A percentile compares a stretch with the other conserved stretches of the same genome.
Conservation (phyloP, 2,888 invertebrate genomes). For the Saturnia pavonia region DNA sequence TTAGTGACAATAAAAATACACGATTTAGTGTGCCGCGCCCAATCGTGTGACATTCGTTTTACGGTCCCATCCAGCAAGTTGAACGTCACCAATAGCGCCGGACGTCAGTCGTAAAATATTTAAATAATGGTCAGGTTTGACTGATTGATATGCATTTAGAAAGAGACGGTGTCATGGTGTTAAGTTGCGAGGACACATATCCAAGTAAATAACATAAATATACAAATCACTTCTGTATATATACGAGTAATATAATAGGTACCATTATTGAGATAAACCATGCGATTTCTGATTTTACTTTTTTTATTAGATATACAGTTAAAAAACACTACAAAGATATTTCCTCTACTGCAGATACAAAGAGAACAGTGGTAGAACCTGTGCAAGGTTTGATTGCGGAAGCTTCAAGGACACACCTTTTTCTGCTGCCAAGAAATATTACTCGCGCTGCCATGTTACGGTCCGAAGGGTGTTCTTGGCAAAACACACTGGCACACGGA, state of each 20-base stretch:
- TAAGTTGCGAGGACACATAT: neutral
- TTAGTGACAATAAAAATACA: constrained; percentile 57
- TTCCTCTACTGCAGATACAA: too few species aligned
- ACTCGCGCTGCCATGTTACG: too few species aligned
- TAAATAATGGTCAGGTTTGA: constrained; percentile 55
- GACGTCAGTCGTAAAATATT: constrained; percentile 66
- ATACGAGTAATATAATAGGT: neutral
- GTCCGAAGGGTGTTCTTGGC: too few species aligned
- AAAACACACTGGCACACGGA: too few species aligned
- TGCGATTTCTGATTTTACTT: neutral
- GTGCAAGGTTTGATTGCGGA: too few species aligned
- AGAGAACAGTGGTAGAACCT: too few species aligned
- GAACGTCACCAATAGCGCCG: constrained; percentile 66
- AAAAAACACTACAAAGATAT: too few species aligned
- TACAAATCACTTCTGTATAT: neutral
- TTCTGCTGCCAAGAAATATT: too few species aligned
- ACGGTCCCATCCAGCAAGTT: constrained; percentile 51
- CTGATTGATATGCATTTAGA: constrained; percentile 35
- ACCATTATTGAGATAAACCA: neutral
- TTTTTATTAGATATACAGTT: neutral
- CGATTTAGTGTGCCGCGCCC: constrained; percentile 64
- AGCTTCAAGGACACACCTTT: too few species aligned
- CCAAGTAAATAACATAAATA: neutral
- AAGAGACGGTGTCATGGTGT: neutral
- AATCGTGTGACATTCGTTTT: constrained; percentile 66